phyloP scores from a whole-genome alignment of 2,113 vertebrate species.

The Caranx ignobilis region DNA sequence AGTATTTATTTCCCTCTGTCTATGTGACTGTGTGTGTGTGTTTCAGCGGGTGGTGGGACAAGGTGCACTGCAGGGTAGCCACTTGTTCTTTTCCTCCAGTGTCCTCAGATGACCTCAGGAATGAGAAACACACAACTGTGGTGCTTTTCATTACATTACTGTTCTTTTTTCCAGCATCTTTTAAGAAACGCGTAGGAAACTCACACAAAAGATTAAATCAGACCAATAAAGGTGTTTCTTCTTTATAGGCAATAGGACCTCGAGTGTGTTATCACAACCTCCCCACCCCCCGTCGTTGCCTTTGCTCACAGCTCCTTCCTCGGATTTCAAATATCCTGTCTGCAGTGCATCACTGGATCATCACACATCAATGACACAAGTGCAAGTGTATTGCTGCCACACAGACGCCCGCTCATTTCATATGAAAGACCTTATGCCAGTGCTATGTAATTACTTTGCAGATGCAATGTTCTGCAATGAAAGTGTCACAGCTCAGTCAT shows the following conservation, averaged over 20 bases:
- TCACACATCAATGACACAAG: background rate
- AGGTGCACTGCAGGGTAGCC: constrained; percentile 25
- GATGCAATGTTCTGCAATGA: background rate
- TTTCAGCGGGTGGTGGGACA: constrained; percentile 28
- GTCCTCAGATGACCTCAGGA: constrained; percentile 29
- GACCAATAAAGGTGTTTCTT: background rate
- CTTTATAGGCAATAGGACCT: background rate
- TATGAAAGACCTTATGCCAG: background rate
- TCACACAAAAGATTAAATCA: background rate
- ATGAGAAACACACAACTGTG: background rate
- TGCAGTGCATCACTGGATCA: background rate
- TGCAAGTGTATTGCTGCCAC: background rate
- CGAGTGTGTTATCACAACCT: background rate
- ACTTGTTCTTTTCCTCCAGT: constrained; percentile 21
- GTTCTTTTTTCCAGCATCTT: background rate
- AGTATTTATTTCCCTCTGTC: constrained; percentile 28
- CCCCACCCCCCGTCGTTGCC: background rate
- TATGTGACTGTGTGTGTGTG: background rate
- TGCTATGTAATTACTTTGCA: background rate
- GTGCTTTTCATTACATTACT: background rate
- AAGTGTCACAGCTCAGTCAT: background rate
- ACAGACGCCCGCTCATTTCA: background rate
- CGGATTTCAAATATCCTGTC: constrained; percentile 6
- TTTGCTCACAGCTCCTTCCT: background rate
- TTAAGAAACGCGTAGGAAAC: background rate